phyloP scores from a whole-genome alignment of 2,113 vertebrate genomes.

The Grantiella picta region DNA sequence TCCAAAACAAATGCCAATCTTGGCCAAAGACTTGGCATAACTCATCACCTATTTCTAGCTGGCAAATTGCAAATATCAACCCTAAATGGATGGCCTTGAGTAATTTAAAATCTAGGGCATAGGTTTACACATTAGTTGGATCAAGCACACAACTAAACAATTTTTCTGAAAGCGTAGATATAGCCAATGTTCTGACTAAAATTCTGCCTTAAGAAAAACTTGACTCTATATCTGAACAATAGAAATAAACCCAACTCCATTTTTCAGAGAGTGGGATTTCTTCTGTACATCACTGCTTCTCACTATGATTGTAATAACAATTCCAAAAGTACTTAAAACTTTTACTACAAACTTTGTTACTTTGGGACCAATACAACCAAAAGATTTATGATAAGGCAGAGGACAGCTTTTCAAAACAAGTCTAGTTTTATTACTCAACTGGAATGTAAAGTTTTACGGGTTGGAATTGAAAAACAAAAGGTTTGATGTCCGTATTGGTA shows the following conservation, averaged over 20 bases:
- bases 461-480: slow-evolving; percentile 17
- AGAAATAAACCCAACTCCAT: background rate
- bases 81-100: background rate
- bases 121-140: background rate
- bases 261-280: background rate
- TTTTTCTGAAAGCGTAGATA: background rate
- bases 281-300: background rate
- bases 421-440: background rate
- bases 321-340: slow-evolving; percentile 41
- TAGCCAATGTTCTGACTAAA: background rate
- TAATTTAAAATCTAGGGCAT: background rate
- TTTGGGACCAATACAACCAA: background rate
- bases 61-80: background rate
- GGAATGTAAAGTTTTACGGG: slow-evolving; percentile 23
- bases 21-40: background rate
- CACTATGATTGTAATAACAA: background rate
- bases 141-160: accelerated
- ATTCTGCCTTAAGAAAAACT: background rate
- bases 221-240: background rate
- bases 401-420: background rate
- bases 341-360: background rate
- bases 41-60: background rate
- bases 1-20: background rate
- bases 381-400: background rate
- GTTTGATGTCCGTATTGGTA: background rate